Base-by-base conservation (phyloP, 2,888 invertebrate species). In the Lagria hirta region DNA sequence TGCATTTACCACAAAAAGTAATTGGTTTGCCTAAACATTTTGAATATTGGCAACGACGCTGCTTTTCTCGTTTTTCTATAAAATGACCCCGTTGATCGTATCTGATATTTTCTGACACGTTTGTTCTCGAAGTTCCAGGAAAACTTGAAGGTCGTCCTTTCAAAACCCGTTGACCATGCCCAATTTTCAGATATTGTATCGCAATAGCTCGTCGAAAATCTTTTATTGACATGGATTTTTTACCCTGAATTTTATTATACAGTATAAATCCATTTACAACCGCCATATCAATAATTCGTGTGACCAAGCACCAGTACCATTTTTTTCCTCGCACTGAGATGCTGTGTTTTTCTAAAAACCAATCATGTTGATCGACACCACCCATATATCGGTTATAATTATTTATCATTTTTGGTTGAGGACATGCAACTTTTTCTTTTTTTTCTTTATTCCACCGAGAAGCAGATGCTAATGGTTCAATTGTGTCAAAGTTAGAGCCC, bases 221-320 rank as follows among this genome's bases (percentile, higher is more conserved):
- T 43, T 52, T 51, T 29, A 52, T 35, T 3, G 45, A 28, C 15
- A 48, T 37, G 4, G 33, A 27, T 11, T 50, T 42, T n/a, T 37
- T 44, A 13, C 38, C 42, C 37, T 51, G 38, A 13, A 51, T 30
- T 16, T 28, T 43, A n/a, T 26, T 17, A 23, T 51, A 43, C 23
- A 51, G 11, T 3, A 45, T 11, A 37, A 28, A 47, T 2, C 11
- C 23, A 22, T 33, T 22, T 3, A 32, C 32, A 5, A 32, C 22
- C 15, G 33, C 21, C 53, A 50, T 53, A 29, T 56, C 54, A 23
- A 55, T 40, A 2, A 48, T 43, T 11, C 45, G 24, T 1, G 49
- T 54, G 15, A 52, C 20, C 13, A 53, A 17, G 22, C 49, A 50
- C 50, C 53, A 55, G 30, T 53, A 54, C 51, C 54, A 55, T 28